phyloP scores from a whole-genome alignment of 2,888 invertebrate species.

The Hirtodrosophila trivittata region DNA sequence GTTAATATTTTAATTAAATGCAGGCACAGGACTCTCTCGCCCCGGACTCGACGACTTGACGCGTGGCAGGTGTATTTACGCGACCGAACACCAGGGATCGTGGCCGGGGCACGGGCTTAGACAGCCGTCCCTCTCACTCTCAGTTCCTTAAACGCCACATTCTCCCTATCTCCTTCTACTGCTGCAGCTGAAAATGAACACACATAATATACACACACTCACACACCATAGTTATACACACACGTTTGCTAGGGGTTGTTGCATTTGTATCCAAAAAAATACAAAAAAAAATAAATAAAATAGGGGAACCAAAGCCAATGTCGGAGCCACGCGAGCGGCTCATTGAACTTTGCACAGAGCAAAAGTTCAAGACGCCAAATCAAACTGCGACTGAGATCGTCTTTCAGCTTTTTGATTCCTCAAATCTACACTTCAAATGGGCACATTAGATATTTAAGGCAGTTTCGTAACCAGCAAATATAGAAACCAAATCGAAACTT shows the following conservation, averaged over 20 bases:
- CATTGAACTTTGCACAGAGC: slow-evolving; percentile 72
- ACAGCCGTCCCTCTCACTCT: slow-evolving; percentile 37
- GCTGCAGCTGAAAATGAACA: slow-evolving; percentile 70
- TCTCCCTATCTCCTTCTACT: slow-evolving; percentile 8
- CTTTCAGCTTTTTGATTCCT: slow-evolving; percentile 18
- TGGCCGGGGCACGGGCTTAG: slow-evolving; percentile 65
- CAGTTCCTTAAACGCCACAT: background rate
- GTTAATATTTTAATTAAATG: slow-evolving; percentile 82
- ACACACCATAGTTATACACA: slow-evolving; percentile 14
- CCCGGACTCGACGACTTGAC: slow-evolving; percentile 62
- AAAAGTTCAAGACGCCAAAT: slow-evolving; percentile 69
- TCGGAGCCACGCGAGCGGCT: slow-evolving; percentile 47
- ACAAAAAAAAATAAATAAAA: slow-evolving; percentile 43
- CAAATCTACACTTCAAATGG: background rate
- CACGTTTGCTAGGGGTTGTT: slow-evolving; percentile 66
- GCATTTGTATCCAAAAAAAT: slow-evolving; percentile 43
- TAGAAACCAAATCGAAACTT: too few relatives aligned
- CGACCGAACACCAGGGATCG: slow-evolving; percentile 59
- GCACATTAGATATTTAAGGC: background rate
- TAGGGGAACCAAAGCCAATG: slow-evolving; percentile 50
- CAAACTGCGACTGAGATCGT: slow-evolving; percentile 56
- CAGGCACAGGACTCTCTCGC: slow-evolving; percentile 61
- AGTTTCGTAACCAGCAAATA: too few relatives aligned
- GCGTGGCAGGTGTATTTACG: slow-evolving; percentile 83
- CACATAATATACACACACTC: slow-evolving; percentile 34